Conservation (phyloP, 1,140 invertebrate genomes). For the Anoplolepis gracilipes region DNA sequence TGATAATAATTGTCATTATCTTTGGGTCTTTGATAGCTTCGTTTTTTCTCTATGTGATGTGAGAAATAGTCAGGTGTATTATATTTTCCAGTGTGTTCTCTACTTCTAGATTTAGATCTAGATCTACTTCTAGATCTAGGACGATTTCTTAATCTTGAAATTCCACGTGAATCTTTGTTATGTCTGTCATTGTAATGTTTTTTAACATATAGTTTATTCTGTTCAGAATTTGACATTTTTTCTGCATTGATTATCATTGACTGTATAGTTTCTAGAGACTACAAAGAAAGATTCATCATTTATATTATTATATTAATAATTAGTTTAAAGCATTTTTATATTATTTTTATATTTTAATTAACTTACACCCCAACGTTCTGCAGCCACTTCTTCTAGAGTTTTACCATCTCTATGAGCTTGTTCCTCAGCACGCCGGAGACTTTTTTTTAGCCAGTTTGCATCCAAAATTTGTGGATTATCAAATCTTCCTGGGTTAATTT, state of each 20-base stretch:
- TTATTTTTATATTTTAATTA: slow-evolving; percentile 49
- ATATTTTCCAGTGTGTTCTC: slow-evolving; percentile 48
- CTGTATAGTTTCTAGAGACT: slow-evolving; percentile 87
- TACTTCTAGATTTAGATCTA: slow-evolving; percentile 73
- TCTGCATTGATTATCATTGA: slow-evolving; percentile 86
- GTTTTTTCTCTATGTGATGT: slow-evolving; percentile 5
- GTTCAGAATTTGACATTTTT: slow-evolving; percentile 62
- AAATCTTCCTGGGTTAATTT: slow-evolving; percentile 57
- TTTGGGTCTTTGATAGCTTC: slow-evolving; percentile 40
- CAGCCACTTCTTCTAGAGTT: slow-evolving; percentile 88
- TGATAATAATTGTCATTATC: slow-evolving; percentile 29
- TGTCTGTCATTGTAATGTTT: not conserved
- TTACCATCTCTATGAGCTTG: slow-evolving; percentile 87
- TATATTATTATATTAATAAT: slow-evolving; percentile 17
- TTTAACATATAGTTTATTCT: not conserved
- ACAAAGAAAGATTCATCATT: slow-evolving; percentile 63
- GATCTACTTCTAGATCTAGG: slow-evolving; percentile 70
- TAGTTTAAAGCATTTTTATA: slow-evolving; percentile 1
- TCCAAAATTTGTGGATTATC: slow-evolving; percentile 82
- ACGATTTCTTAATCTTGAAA: slow-evolving; percentile 21
- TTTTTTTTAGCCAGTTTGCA: slow-evolving; percentile 87
- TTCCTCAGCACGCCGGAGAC: slow-evolving; percentile 87
- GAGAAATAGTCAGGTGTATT: not conserved
- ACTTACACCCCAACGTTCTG: slow-evolving; percentile 89
- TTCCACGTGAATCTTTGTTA: not conserved